phyloP scores from a whole-genome alignment of 2,113 vertebrate genomes.

The Boulengeromyrus knoepffleri region DNA sequence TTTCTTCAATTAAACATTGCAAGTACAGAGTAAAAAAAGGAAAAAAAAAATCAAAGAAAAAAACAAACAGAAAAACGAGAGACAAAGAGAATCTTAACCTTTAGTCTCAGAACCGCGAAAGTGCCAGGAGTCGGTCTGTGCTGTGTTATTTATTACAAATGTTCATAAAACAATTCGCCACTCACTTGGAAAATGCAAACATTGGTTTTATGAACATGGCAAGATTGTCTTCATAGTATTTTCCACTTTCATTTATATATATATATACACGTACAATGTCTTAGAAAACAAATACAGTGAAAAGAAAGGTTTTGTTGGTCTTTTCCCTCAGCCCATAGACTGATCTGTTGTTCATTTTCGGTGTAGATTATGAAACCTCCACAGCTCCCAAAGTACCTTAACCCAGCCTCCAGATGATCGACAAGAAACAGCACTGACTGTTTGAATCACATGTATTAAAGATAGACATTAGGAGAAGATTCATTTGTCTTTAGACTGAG shows the following conservation, averaged over 20 bases:
- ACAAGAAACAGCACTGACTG: not conserved
- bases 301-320: constrained; percentile 20
- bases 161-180: constrained; percentile 41
- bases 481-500: not conserved
- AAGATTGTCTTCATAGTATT: constrained; percentile 64
- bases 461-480: constrained; percentile 3
- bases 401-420: not conserved
- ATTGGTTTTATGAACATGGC: constrained; percentile 44
- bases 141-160: constrained; percentile 53
- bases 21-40: constrained; percentile 63
- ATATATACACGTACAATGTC: constrained; percentile 37
- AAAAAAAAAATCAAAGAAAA: constrained; percentile 46
- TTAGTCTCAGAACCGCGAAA: constrained; percentile 54
- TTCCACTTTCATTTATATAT: constrained; percentile 39
- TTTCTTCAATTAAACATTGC: constrained; percentile 67
- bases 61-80: constrained; percentile 53
- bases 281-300: constrained; percentile 30
- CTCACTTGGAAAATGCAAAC: constrained; percentile 35
- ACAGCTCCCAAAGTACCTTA: not conserved
- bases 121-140: constrained; percentile 66
- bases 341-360: not conserved
- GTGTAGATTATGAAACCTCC: not conserved
- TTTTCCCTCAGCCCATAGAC: not conserved
- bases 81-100: constrained; percentile 42
- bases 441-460: not conserved